phyloP scores from a whole-genome alignment of 2,888 invertebrate species.

The Yponomeuta plumbellus region DNA sequence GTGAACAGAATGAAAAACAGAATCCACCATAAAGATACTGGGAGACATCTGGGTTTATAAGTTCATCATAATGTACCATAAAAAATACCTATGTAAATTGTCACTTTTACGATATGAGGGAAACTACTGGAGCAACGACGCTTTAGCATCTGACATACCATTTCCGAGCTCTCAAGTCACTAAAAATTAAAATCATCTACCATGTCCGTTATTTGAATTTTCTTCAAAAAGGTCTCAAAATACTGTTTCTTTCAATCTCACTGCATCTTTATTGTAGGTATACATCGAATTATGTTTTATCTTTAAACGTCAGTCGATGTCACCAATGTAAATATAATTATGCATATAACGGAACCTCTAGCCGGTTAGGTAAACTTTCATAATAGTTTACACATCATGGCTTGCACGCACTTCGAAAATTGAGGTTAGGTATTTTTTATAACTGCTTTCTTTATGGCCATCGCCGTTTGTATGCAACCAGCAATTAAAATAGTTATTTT shows the following conservation, averaged over 20 bases:
- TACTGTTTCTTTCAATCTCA: neutral
- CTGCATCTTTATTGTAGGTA: neutral
- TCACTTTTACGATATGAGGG: no score
- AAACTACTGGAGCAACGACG: no score
- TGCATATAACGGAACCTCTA: constrained; percentile 4
- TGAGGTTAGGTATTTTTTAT: constrained; percentile 10
- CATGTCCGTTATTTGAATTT: neutral
- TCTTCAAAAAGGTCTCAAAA: neutral
- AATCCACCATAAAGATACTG: no score
- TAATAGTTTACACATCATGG: neutral
- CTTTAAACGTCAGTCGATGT: neutral
- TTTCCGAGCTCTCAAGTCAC: no score
- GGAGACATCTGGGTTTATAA: no score
- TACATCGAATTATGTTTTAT: neutral
- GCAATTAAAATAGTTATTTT: constrained; percentile 6
- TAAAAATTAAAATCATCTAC: no score
- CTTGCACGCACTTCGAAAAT: no score
- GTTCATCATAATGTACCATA: no score
- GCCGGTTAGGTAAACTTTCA: constrained; percentile 4
- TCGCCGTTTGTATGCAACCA: neutral
- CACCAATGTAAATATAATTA: constrained; percentile 1
- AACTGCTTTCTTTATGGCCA: constrained; percentile 10
- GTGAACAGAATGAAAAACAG: no score
- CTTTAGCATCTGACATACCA: no score
- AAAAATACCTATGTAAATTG: no score